These are phyloP conservation scores for Laticauda laticaudata DNA, from an alignment of 2,113 vertebrate species.

Conservation along the genomic window DNA sequence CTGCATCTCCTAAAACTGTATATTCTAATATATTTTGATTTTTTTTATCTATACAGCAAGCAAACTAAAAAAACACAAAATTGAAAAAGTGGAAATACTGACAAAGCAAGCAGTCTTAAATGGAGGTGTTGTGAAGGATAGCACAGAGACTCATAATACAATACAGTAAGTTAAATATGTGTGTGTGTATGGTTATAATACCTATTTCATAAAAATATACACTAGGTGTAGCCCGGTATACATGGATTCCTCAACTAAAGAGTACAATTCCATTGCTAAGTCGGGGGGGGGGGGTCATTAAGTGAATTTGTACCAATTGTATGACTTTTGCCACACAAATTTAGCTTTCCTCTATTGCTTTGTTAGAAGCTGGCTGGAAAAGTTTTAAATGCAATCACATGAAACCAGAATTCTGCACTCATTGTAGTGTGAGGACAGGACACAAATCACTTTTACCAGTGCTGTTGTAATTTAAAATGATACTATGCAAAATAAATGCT, in stretches of 20 bases:
- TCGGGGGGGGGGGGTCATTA: background rate
- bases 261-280: background rate
- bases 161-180: slow-evolving; percentile 82
- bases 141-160: slow-evolving; percentile 85
- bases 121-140: slow-evolving; percentile 80
- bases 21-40: background rate
- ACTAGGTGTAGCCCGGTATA: background rate
- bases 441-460: background rate
- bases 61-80: slow-evolving; percentile 57
- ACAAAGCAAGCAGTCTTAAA: slow-evolving; percentile 85
- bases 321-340: background rate
- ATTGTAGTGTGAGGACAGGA: background rate
- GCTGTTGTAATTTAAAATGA: background rate
- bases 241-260: background rate
- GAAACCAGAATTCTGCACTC: background rate
- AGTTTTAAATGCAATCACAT: background rate
- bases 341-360: background rate
- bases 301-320: background rate
- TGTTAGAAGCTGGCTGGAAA: background rate
- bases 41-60: slow-evolving; percentile 54
- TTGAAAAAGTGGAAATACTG: slow-evolving; percentile 77
- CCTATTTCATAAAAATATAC: background rate
- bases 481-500: background rate
- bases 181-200: background rate
- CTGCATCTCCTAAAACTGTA: background rate